Evolutionary conservation across 2,797 vertebrate genomes (phyloP).

Genomic region (Amniataba percoides): DNA sequence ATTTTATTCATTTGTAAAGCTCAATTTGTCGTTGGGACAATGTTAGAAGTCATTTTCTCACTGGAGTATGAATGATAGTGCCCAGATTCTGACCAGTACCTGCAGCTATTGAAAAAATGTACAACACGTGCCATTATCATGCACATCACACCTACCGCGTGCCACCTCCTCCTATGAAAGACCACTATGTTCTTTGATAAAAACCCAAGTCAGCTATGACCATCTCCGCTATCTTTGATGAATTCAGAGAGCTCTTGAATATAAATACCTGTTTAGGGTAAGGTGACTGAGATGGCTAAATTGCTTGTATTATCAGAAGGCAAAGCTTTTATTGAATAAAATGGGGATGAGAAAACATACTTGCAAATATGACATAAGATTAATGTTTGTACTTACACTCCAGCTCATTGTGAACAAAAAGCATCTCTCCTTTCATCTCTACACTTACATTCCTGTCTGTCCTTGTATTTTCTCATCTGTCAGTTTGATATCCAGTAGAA

Average conservation of each 20-base stretch:
- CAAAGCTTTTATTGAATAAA: background rate
- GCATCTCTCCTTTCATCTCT: conserved; percentile 1
- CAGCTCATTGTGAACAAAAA: conserved; percentile 11
- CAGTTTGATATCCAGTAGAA: background rate
- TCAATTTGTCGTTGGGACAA: background rate
- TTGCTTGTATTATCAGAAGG: conserved; percentile 21
- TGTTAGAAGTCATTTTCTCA: background rate
- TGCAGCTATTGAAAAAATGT: background rate
- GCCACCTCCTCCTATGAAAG: background rate
- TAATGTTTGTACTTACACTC: conserved; percentile 8
- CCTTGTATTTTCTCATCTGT: background rate
- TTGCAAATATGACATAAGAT: background rate
- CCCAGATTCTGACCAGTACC: background rate
- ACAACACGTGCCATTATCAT: background rate
- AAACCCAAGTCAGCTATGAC: background rate
- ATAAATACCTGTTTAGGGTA: conserved; percentile 4
- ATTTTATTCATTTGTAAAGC: conserved; percentile 5
- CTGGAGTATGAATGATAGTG: background rate
- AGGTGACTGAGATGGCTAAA: rapidly evolving
- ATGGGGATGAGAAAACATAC: conserved; percentile 3
- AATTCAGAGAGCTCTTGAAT: conserved; percentile 15
- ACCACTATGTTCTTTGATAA: background rate
- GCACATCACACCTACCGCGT: background rate
- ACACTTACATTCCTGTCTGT: background rate
- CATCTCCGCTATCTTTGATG: conserved; percentile 9